Evolutionary conservation across 2,797 vertebrate genomes (phyloP), one percentile per base, ranked within the genome.

Genomic region (Limnodromus scolopaceus): DNA sequence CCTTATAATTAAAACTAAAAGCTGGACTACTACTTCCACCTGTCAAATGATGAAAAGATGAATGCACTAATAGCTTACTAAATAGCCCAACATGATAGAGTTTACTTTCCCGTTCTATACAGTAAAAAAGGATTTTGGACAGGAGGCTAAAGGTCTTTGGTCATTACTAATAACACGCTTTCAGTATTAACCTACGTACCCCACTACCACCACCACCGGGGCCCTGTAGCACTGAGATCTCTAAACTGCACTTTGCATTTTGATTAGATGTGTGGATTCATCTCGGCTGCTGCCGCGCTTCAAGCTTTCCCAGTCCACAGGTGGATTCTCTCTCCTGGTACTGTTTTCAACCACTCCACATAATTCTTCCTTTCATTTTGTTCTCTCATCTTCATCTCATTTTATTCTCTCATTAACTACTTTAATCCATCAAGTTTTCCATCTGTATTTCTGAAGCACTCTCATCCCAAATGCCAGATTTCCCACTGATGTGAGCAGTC

Each of bases 1-100:
- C 98, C 98, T 99, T 99, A 99, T 99, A 99, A 99, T 99, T 99
- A 99, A 99, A 99, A 99, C 99, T 99, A 99, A 99, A 99, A 99
- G 99, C 98, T 98, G 98, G 98, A 98, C 99, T 99, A 99, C 99
- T 99, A 99, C 99, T 99, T 99, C 99, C 99, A 99, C 99, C 99
- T 99, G 99, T 99, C 99, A 99, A 99, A 99, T 98, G 99, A 98
- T 99, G 99, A 99, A 99, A 99, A 99, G 99, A 99, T 99, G 99
- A 99, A 99, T 99, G 99, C 98, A 98, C 99, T 99, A 99, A 99
- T 99, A 99, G 99, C 98, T 98, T 99, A 98, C 98, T 99, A 99
- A 98, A 99, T 97, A 98, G 98, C 97, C 97, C 97, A 96, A 98
- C 97, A 96, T 97, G 97, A 98, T 97, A 95, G 97, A 97, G 96